Base-by-base conservation (phyloP, 1,140 invertebrate genomes). In the Zaprionus kolodkinae region DNA sequence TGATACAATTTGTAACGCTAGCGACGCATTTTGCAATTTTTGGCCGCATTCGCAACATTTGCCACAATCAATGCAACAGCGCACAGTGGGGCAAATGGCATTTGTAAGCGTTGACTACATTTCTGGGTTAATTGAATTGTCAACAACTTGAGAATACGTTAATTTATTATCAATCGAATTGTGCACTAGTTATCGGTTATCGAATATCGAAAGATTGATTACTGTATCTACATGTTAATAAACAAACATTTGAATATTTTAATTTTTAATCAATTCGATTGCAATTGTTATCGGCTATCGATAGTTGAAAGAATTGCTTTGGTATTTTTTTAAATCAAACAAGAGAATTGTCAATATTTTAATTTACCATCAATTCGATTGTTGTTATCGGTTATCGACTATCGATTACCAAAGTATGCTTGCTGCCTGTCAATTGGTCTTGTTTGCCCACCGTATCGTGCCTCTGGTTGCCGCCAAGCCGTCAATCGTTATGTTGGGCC, bases 401-500 rank as follows among this genome's bases (percentile, higher is more conserved):
- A 45, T 45, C n/a, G 40, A 15, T 45, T 15, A 7, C 9, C 7
- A n/a, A 40, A 40, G n/a, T 40, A 40, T 48, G 45, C n/a, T 48
- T 21, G 45, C 40, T 15, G n/a, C 40, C 9, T 9, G 6, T 45
- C 40, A 15, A 15, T 6, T 45, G 40, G 6, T n/a, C 40, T 43
- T 43, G n/a, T 43, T 15, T 7, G 1, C 36, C 67, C 67, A 62
- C 67, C 54, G 67, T 69, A 35, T 27, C 40, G 27, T 30, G 3
- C 27, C 25, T 9, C 38, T 40, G 38, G 38, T 64, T 45, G 55
- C 15, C 21, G 52, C 66, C 35, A 60, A 45, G 70, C 70, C 63
- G 67, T 76, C 69, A 56, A 64, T 72, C 62, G 62, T 65, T 59
- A 65, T 7, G 33, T 38, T 64, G n/a, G 25, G 55, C 35, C 21